phyloP scores from a whole-genome alignment of 2,797 vertebrate genomes.

The Percopsis omiscomaycus region DNA sequence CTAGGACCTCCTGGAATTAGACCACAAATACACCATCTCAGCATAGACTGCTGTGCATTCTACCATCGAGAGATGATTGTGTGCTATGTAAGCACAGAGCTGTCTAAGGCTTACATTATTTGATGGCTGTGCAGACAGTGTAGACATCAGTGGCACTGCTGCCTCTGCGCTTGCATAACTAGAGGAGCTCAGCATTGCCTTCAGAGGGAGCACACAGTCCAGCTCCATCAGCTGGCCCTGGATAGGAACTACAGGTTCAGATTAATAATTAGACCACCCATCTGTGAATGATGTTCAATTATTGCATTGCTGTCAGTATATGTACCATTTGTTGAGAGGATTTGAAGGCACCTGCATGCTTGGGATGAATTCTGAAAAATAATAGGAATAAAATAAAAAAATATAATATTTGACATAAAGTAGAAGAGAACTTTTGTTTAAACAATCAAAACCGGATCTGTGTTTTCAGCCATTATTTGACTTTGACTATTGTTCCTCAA shows the following conservation, averaged over 20 bases:
- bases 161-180: conserved; percentile 54
- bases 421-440: no score
- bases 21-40: background rate
- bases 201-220: conserved; percentile 67
- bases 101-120: conserved; percentile 60
- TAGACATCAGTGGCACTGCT: conserved; percentile 73
- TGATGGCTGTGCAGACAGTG: conserved; percentile 68
- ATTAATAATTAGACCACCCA: conserved; percentile 4
- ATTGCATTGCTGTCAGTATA: background rate
- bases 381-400: conserved; percentile 37
- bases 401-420: background rate
- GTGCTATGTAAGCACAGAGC: no score
- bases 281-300: background rate
- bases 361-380: conserved; percentile 79
- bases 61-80: no score
- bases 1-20: conserved; percentile 69
- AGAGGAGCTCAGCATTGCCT: conserved; percentile 64
- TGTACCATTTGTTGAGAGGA: conserved; percentile 79
- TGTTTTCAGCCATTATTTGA: no score
- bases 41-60: no score
- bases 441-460: no score
- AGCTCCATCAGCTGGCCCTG: conserved; percentile 76
- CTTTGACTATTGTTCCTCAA: no score
- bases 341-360: conserved; percentile 81
- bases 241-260: conserved; percentile 61